These are phyloP conservation scores for Scatophagus argus DNA, from an alignment of 2,113 vertebrate genomes.

Conservation along the genomic window DNA sequence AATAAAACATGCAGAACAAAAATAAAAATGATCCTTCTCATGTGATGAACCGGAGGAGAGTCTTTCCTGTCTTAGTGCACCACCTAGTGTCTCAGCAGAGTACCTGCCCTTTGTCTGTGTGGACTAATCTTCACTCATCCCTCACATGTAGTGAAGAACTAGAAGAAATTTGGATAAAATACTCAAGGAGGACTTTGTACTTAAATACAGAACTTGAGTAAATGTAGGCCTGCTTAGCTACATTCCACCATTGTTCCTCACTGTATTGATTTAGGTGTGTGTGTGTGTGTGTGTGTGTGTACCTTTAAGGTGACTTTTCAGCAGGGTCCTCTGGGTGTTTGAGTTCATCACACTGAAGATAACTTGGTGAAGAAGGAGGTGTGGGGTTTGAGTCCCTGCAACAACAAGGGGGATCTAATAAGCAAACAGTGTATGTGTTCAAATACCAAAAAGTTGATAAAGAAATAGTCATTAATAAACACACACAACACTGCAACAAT, in stretches of 20 bases:
- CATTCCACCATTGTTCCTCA: too few species aligned
- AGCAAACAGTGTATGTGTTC: background rate
- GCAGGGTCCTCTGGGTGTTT: background rate
- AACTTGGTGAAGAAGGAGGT: background rate
- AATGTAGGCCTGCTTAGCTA: too few species aligned
- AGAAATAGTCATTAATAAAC: background rate
- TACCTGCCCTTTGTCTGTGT: background rate
- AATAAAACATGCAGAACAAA: slow-evolving; percentile 45
- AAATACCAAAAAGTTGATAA: background rate
- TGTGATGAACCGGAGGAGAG: background rate
- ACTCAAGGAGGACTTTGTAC: background rate
- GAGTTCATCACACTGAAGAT: background rate
- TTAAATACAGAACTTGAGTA: too few species aligned
- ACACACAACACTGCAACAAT: background rate
- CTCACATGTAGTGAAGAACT: background rate
- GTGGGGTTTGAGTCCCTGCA: background rate
- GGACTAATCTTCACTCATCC: background rate
- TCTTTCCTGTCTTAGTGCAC: slow-evolving; percentile 16
- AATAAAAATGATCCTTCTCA: background rate
- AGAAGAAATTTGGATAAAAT: too few species aligned
- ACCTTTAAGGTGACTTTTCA: background rate
- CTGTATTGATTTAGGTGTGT: too few species aligned
- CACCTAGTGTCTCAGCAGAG: slow-evolving; percentile 43
- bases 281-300: too few species aligned
- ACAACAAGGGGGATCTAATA: background rate